These are phyloP conservation scores for Charina bottae DNA, from an alignment of 2,113 vertebrate species.

Conservation along the genomic window DNA sequence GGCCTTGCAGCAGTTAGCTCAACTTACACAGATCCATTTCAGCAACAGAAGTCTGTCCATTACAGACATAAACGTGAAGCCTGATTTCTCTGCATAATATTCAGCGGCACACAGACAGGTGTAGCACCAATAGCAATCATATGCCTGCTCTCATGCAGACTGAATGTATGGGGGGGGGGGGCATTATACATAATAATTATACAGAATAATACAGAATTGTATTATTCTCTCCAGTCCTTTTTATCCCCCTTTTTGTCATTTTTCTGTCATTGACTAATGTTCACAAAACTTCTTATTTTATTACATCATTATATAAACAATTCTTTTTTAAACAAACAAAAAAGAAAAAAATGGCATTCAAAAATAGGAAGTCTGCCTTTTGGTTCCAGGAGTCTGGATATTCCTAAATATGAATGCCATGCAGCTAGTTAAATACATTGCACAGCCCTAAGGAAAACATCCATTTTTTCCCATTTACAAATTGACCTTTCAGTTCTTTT, in stretches of 20 bases:
- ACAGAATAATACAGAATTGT: too few relatives aligned
- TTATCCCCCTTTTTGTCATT: not conserved
- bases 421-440: not conserved
- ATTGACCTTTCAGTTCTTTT: slow-evolving; percentile 14
- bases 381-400: not conserved
- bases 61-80: not conserved
- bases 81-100: not conserved
- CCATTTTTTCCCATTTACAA: slow-evolving; percentile 28
- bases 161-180: too few relatives aligned
- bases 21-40: not conserved
- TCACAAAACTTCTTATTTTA: not conserved
- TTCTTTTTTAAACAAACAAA: not conserved
- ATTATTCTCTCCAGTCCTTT: not conserved
- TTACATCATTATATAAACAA: not conserved
- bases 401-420: not conserved
- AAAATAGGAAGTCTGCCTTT: not conserved
- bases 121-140: not conserved
- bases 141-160: too few relatives aligned
- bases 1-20: not conserved
- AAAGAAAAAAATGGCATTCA: not conserved
- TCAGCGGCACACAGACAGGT: not conserved
- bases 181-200: too few relatives aligned
- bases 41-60: too few relatives aligned
- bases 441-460: not conserved
- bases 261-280: not conserved